Conservation (phyloP, 1,140 invertebrate species). For the Drosophila sucinea region DNA sequence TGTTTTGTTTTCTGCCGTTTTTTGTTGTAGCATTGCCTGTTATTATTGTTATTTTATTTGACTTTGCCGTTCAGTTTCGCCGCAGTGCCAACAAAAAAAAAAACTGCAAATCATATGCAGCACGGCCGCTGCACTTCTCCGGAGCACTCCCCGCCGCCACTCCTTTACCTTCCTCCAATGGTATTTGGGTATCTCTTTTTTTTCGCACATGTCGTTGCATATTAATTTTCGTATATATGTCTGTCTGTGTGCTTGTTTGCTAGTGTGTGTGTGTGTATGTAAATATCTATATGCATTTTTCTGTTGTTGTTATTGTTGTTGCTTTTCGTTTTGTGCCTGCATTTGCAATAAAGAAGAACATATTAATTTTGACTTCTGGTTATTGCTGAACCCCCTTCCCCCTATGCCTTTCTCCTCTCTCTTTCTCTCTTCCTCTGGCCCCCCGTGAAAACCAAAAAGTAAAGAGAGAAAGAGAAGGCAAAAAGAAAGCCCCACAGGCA, state of each 20-base stretch:
- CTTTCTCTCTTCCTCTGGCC: too few species aligned
- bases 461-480: neutral
- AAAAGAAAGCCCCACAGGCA: slow-evolving; percentile 54
- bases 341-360: slow-evolving; percentile 80
- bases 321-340: slow-evolving; percentile 55
- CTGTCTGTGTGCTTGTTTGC: slow-evolving; percentile 26
- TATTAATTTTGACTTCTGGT: slow-evolving; percentile 80
- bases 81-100: slow-evolving; percentile 48
- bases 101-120: slow-evolving; percentile 76
- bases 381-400: slow-evolving; percentile 54
- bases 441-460: slow-evolving; percentile 18
- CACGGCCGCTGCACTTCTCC: slow-evolving; percentile 11
- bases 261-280: slow-evolving; percentile 22
- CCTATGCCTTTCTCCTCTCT: neutral
- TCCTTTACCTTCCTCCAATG: slow-evolving; percentile 20
- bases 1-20: slow-evolving; percentile 38
- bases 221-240: slow-evolving; percentile 65
- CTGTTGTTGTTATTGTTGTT: slow-evolving; percentile 23
- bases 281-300: slow-evolving; percentile 21
- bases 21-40: slow-evolving; percentile 38
- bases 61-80: slow-evolving; percentile 52
- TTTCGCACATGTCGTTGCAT: slow-evolving; percentile 77
- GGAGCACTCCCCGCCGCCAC: slow-evolving; percentile 7
- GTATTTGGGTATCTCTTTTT: slow-evolving; percentile 41
- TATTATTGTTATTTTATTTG: slow-evolving; percentile 71